phyloP scores from a whole-genome alignment of 92 coral and sea anemone genomes.

The Epizoanthus stellaris region DNA sequence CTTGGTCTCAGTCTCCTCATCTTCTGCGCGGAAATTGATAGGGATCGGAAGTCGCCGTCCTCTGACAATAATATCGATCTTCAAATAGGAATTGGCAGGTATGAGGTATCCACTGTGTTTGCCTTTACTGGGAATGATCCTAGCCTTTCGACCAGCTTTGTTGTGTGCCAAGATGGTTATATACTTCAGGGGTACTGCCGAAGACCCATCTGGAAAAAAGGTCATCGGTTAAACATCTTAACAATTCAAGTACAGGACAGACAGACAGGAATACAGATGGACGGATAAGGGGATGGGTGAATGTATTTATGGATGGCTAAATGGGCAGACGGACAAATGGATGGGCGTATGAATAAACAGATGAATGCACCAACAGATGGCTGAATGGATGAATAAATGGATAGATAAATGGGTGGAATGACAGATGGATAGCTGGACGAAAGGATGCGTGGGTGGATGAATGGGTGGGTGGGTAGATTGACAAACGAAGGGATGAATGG shows the following conservation, averaged over 20 bases:
- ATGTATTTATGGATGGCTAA: too few relatives aligned
- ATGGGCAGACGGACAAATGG: too few relatives aligned
- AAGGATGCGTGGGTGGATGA: too few relatives aligned
- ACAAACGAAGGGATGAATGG: too few relatives aligned
- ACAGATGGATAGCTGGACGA: too few relatives aligned
- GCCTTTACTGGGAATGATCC: slow-evolving; percentile 89
- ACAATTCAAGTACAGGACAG: neutral
- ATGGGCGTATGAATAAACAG: too few relatives aligned
- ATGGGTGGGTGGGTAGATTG: too few relatives aligned
- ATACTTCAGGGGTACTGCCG: slow-evolving; percentile 64
- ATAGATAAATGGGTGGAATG: too few relatives aligned
- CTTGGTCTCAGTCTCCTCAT: slow-evolving; percentile 78
- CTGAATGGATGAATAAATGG: too few relatives aligned
- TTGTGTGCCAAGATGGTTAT: slow-evolving; percentile 81
- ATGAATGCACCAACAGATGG: too few relatives aligned
- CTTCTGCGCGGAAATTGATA: slow-evolving; percentile 81
- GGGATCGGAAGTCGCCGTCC: slow-evolving; percentile 72
- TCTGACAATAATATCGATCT: slow-evolving; percentile 85
- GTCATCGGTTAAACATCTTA: neutral
- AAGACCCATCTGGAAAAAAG: slow-evolving; percentile 54
- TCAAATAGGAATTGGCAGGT: slow-evolving; percentile 55
- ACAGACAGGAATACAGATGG: neutral
- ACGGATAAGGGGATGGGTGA: too few relatives aligned
- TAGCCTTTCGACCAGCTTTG: slow-evolving; percentile 78
- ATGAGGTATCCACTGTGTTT: slow-evolving; percentile 83